Conservation (phyloP, 2,797 vertebrate species). For the Xenops minutus region DNA sequence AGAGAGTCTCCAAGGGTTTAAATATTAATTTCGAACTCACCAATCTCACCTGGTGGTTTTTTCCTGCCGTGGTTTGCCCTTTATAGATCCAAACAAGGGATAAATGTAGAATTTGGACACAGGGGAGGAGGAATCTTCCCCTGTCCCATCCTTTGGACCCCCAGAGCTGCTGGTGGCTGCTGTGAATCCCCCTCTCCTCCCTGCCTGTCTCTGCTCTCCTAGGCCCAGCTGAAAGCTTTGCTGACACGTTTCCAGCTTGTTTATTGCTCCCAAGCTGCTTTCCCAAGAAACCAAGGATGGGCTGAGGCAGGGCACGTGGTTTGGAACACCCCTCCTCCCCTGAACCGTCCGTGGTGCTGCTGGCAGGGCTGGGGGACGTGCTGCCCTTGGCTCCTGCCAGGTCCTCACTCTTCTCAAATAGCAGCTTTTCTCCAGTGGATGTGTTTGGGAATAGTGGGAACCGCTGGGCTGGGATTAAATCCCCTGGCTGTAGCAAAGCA, state of each 20-base stretch:
- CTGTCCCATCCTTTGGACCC: fast-evolving
- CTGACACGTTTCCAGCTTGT: not conserved
- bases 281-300: not conserved
- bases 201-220: not conserved
- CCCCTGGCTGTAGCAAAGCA: not conserved
- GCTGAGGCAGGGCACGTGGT: not conserved
- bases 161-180: not conserved
- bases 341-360: fast-evolving
- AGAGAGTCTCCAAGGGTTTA: not conserved
- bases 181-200: not conserved
- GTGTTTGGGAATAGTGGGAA: not conserved
- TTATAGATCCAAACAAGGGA: not conserved
- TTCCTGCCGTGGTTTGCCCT: not conserved
- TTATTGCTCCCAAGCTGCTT: not conserved
- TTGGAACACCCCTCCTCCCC: not conserved
- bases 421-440: not conserved
- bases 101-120: not conserved
- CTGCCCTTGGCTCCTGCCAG: not conserved
- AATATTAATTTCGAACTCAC: not conserved
- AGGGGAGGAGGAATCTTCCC: not conserved
- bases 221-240: conserved; percentile 16
- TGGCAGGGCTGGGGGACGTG: not conserved
- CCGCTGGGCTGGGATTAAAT: not conserved
- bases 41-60: not conserved
- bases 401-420: fast-evolving